A percentile compares a stretch with the other conserved stretches of the same genome.
Conservation (phyloP, 1,140 invertebrate genomes). For the Achroia grisella region DNA sequence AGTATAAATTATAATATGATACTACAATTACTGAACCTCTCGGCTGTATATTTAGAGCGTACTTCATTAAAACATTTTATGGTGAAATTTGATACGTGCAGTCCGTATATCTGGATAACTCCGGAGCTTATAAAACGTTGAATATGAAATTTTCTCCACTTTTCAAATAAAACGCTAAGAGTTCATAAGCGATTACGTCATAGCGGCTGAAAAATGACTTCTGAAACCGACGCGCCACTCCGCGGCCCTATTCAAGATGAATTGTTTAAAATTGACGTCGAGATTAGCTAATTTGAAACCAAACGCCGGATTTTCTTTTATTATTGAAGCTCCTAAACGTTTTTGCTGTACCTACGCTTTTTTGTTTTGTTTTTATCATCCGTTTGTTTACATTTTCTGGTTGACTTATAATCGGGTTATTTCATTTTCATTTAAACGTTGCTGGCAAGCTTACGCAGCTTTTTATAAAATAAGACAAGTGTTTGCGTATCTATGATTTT, state of each 20-base stretch:
- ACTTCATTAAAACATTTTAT: not conserved
- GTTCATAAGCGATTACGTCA: constrained; percentile 64
- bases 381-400: no score
- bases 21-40: not conserved
- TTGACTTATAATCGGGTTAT: no score
- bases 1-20: no score
- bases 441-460: no score
- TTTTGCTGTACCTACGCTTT: no score
- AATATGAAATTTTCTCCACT: constrained; percentile 52
- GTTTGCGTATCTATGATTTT: no score
- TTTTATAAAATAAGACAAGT: no score
- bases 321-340: no score
- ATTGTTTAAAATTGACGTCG: constrained; percentile 51
- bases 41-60: not conserved
- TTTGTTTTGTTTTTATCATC: no score
- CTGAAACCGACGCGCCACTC: constrained; percentile 44
- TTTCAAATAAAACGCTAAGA: constrained; percentile 57
- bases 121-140: constrained; percentile 40
- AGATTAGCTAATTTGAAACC: constrained; percentile 10
- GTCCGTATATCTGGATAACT: not conserved
- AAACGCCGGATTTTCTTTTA: not conserved
- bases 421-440: no score
- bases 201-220: constrained; percentile 58
- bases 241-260: constrained; percentile 44
- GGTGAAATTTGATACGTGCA: no score